phyloP scores from a whole-genome alignment of 2,113 vertebrate genomes.

The Festucalex cinctus region DNA sequence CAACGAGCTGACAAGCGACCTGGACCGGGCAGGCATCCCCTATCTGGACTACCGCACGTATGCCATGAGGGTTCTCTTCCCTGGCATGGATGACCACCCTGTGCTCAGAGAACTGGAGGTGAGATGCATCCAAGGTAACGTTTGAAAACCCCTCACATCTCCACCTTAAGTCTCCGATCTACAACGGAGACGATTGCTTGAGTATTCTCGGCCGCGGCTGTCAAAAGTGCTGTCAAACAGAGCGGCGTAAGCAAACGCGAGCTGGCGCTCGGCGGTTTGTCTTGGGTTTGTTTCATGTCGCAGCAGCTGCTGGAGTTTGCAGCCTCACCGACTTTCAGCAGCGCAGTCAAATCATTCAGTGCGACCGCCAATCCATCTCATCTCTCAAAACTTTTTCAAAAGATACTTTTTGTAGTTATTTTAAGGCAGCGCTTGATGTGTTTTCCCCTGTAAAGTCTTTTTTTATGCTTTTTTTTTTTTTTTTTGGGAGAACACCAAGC shows the following conservation, averaged over 20 bases:
- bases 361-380: not conserved
- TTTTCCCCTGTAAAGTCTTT: not conserved
- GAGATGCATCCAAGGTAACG: conserved; percentile 10
- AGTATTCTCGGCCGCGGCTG: conserved; percentile 35
- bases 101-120: conserved; percentile 96
- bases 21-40: conserved; percentile 92
- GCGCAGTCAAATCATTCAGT: not conserved
- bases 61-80: conserved; percentile 96
- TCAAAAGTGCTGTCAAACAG: conserved; percentile 28
- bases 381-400: not conserved
- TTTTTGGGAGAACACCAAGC: not conserved
- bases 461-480: not conserved
- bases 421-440: not conserved
- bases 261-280: conserved; percentile 10
- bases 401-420: not conserved
- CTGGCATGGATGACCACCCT: conserved; percentile 95
- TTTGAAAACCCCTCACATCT: conserved; percentile 26
- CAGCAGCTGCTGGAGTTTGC: conserved; percentile 4
- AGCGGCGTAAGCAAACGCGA: conserved; percentile 30
- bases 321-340: not conserved
- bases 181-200: conserved; percentile 28
- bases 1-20: conserved; percentile 94
- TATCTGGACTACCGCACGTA: conserved; percentile 97
- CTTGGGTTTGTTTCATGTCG: conserved; percentile 23
- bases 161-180: conserved; percentile 35